Conservation (phyloP, 2,888 invertebrate species). For the Synanthedon formicaeformis region DNA sequence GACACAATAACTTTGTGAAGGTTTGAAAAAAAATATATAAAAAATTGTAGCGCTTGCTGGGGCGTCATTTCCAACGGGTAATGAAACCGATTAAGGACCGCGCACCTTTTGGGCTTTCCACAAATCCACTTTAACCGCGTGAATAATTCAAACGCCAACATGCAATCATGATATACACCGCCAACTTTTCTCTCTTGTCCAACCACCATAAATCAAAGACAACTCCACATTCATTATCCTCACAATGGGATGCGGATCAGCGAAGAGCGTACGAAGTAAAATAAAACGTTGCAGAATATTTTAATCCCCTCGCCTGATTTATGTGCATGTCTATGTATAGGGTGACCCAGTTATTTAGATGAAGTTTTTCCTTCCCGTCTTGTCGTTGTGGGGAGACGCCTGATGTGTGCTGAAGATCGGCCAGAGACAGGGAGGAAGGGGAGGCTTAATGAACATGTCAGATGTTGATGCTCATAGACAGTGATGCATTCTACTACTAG, state of each 20-base stretch:
- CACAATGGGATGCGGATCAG: not conserved
- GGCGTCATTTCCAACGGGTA: constrained; percentile 14
- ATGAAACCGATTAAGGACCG: constrained; percentile 13
- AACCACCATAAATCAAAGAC: not conserved
- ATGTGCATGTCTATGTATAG: constrained; percentile 4
- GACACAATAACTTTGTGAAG: constrained; percentile 1
- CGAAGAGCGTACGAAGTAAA: not conserved
- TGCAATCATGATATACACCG: not conserved
- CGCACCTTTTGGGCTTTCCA: constrained; percentile 13
- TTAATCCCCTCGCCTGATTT: not conserved
- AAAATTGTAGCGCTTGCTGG: constrained; percentile 3
- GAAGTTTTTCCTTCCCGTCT: constrained; percentile 8
- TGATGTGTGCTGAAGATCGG: constrained; percentile 14
- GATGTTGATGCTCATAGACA: constrained; percentile 5
- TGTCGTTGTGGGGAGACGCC: constrained; percentile 8
- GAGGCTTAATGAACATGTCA: constrained; percentile 29
- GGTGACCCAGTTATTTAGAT: constrained; percentile 23
- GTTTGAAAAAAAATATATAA: constrained; percentile 6
- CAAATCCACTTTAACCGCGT: constrained; percentile 13
- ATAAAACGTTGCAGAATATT: not conserved
- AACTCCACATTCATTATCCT: not conserved
- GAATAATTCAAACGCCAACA: constrained; percentile 9
- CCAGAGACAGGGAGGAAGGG: constrained; percentile 4
- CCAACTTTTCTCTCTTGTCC: not conserved
- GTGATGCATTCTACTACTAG: not conserved